Percentiles rank a stretch among this genome's conserved stretches.
Conservation (phyloP, 2,888 invertebrate genomes). For the Resseliella maxima region DNA sequence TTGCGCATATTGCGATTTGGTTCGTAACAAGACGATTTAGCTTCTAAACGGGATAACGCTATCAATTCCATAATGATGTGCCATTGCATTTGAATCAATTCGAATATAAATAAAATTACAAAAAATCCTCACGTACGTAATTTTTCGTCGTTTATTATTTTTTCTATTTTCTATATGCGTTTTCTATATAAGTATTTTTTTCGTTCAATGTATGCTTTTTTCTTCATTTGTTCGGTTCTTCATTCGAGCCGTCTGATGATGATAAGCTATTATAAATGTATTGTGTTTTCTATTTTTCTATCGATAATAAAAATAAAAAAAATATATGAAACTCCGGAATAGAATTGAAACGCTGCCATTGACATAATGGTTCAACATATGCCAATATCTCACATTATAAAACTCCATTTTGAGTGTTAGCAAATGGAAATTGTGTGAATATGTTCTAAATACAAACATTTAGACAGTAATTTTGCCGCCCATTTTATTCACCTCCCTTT, state of each 20-base stretch:
- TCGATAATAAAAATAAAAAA: constrained; percentile 25
- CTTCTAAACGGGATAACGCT: neutral
- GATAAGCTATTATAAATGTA: constrained; percentile 41
- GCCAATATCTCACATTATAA: neutral
- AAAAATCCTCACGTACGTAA: constrained; percentile 46
- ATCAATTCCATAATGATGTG: constrained; percentile 45
- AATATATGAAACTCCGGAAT: too few species aligned
- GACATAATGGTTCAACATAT: neutral
- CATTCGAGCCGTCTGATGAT: constrained; percentile 12
- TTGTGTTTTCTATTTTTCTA: constrained; percentile 33
- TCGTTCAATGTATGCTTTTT: neutral
- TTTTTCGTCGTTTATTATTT: constrained; percentile 4
- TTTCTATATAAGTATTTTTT: neutral
- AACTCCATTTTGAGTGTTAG: constrained; percentile 17
- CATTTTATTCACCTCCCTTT: constrained; percentile 40
- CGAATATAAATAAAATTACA: constrained; percentile 53
- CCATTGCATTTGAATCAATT: constrained; percentile 51
- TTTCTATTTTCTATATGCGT: neutral
- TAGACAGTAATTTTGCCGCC: constrained; percentile 48
- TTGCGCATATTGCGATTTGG: constrained; percentile 10
- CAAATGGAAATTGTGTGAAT: constrained; percentile 48
- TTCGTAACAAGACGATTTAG: neutral
- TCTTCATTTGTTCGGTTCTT: neutral
- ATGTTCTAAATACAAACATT: constrained; percentile 46
- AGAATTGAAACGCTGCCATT: constrained; percentile 10